phyloP scores from a whole-genome alignment of 2,113 vertebrate genomes.

The Ailurus styani region DNA sequence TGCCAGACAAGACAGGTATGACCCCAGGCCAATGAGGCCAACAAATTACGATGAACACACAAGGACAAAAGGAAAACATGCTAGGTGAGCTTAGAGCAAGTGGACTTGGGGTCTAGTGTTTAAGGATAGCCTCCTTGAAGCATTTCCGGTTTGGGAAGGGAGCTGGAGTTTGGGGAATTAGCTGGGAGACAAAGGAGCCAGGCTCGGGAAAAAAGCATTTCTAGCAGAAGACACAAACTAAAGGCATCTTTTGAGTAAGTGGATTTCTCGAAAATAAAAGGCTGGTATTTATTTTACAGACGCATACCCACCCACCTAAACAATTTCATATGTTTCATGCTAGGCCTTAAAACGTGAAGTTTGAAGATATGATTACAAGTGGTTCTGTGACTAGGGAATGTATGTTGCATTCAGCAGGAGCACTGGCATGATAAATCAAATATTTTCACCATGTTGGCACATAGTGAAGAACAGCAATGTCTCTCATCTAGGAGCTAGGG shows the following conservation, averaged over 20 bases:
- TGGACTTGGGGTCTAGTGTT: neutral
- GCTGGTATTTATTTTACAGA: neutral
- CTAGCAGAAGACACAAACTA: neutral
- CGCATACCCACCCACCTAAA: too few relatives aligned
- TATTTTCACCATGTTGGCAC: neutral
- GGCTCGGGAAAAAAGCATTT: neutral
- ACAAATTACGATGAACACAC: neutral
- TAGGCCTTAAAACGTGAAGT: neutral
- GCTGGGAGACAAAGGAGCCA: neutral
- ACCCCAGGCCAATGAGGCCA: neutral
- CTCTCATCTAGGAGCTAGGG: neutral
- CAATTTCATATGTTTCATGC: neutral
- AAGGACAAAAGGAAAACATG: neutral
- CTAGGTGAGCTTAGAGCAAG: neutral
- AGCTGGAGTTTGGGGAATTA: neutral
- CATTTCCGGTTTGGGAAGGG: neutral
- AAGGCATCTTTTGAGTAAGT: neutral
- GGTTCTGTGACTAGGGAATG: neutral
- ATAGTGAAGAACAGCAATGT: neutral
- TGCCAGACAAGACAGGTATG: neutral
- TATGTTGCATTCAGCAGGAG: neutral
- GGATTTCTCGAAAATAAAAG: neutral
- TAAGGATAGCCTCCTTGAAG: neutral
- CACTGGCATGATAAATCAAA: neutral
- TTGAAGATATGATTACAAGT: neutral